Evolutionary conservation across 2,888 invertebrate species (phyloP), one percentile per base, ranked within the genome.

Genomic region (Opisthograptis luteolata): DNA sequence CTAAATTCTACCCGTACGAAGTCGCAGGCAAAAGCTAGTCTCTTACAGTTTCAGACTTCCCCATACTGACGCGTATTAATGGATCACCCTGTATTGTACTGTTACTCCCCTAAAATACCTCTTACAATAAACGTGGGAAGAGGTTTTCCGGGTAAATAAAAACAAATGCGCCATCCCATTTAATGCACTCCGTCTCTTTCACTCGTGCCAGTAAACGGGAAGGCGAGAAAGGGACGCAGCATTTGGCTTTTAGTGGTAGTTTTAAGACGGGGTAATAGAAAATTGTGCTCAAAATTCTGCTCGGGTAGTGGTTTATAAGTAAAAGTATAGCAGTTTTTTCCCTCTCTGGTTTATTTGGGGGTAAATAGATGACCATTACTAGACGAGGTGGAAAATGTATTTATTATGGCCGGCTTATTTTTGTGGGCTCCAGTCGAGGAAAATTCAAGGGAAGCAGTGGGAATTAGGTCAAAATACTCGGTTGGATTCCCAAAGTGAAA

Each of bases 151-250:
- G 58, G 58, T 56, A 65, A 68, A 70, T 71, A 71, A 71, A 70
- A 70, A 68, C 64, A 70, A 70, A 70, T 65, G 68, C 59, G 55
- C 60, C 45, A 58, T 60, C 60, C 64, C 63, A 66, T 66, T 59
- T 66, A 46, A 51, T 51, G 47, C 32, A 45, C 36, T 47, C 50
- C 25, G 46, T 60, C 53, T 46, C 55, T 41, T 49, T 55, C 46
- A 22, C 25, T 37, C 40, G 12, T 5, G 10, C 4, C 9, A 32
- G 31, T 24, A 19, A 14, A 40, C 14, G 14, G 12, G 9, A 5
- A 25, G 8, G 44, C 30, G 14, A 10, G 30, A 51, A 39, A 40
- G 39, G 35, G 40, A 39, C 14, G 30, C 9, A 17, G 5, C n/a
- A 12, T 44, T 24, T 28, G 30, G 44, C 44, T 44, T 50, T 50